These are phyloP conservation scores for Macropis europaea DNA, from an alignment of 2,888 invertebrate species.

Conservation along the genomic window DNA sequence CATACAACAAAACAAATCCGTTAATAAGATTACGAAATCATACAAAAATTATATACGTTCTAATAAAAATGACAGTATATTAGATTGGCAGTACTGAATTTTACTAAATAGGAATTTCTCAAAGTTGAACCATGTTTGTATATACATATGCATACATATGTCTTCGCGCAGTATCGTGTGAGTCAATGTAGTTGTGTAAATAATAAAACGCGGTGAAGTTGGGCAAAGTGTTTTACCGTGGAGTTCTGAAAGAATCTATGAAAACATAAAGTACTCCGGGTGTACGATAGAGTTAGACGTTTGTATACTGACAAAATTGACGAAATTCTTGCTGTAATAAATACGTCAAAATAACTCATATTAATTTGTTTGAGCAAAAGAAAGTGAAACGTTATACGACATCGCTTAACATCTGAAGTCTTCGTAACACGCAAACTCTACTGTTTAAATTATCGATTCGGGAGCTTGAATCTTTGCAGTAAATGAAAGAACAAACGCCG, in stretches of 20 bases:
- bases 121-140: not conserved
- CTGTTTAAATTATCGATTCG: conserved; percentile 46
- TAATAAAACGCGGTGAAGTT: conserved; percentile 43
- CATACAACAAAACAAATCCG: too few relatives aligned
- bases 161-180: conserved; percentile 3
- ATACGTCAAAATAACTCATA: not conserved
- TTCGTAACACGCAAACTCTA: conserved; percentile 42
- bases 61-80: not conserved
- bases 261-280: conserved; percentile 10
- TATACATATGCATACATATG: not conserved
- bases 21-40: too few relatives aligned
- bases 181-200: conserved; percentile 45
- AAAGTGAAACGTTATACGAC: conserved; percentile 32
- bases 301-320: not conserved
- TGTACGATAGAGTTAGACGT: conserved; percentile 6
- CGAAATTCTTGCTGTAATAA: not conserved
- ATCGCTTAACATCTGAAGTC: conserved; percentile 13
- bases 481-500: not conserved
- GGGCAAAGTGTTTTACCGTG: conserved; percentile 22
- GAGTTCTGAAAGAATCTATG: conserved; percentile 8
- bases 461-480: conserved; percentile 17
- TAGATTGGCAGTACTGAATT: conserved; percentile 23
- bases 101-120: conserved; percentile 15
- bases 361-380: conserved; percentile 27
- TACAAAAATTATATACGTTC: too few relatives aligned